Percentiles rank a stretch among this genome's conserved stretches.
Conservation (phyloP, 2,888 invertebrate genomes). For the Cheilosia scutellata region DNA sequence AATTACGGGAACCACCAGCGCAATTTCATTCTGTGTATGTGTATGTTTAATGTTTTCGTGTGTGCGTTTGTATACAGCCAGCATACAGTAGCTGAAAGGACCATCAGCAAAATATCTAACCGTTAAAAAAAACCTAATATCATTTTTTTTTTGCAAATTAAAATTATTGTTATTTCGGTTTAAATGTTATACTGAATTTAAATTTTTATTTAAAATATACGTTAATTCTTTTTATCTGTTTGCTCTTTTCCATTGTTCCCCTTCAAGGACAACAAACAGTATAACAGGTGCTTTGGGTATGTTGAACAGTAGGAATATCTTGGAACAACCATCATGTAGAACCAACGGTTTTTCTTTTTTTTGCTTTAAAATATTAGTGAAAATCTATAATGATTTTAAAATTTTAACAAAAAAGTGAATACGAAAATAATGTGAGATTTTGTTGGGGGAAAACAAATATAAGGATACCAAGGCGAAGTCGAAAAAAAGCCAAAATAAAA, state of each 20-base stretch:
- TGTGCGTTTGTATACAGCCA: conserved; percentile 59
- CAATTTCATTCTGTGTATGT: conserved; percentile 58
- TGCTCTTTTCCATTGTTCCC: conserved; percentile 39
- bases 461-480: conserved; percentile 44
- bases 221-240: conserved; percentile 11
- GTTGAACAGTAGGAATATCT: conserved; percentile 56
- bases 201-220: conserved; percentile 7
- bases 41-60: conserved; percentile 44
- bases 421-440: conserved; percentile 31
- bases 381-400: conserved; percentile 22
- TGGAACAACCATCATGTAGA: conserved; percentile 40
- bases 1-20: conserved; percentile 72
- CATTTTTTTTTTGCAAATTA: conserved; percentile 7
- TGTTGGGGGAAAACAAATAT: not conserved
- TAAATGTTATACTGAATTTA: not conserved
- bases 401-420: conserved; percentile 43
- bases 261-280: conserved; percentile 75
- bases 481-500: conserved; percentile 35
- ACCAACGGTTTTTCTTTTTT: conserved; percentile 7
- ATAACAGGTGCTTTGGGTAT: conserved; percentile 72
- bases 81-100: conserved; percentile 57
- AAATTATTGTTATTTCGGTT: not conserved
- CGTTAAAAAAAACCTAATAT: conserved; percentile 40
- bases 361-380: not conserved
- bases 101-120: conserved; percentile 58